Conservation (phyloP, 2,888 invertebrate genomes). For the Xanthia icteritia region DNA sequence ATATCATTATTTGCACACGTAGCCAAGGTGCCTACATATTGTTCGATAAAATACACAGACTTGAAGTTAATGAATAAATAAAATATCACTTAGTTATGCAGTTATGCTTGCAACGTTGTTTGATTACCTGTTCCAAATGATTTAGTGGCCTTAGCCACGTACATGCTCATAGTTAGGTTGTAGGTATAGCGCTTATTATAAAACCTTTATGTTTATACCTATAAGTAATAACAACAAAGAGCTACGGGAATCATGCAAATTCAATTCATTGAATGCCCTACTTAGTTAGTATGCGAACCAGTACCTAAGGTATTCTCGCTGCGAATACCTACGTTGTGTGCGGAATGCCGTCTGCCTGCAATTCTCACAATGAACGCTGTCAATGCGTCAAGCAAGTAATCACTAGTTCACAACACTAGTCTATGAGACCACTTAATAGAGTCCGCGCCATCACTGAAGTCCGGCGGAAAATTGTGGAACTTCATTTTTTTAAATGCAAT, state of each 20-base stretch:
- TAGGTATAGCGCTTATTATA: background rate
- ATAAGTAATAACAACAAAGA: conserved; percentile 57
- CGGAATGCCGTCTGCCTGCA: conserved; percentile 65
- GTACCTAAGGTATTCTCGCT: conserved; percentile 51
- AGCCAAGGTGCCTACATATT: background rate
- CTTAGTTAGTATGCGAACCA: conserved; percentile 58
- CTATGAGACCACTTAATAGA: background rate
- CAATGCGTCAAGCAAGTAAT: conserved; percentile 30
- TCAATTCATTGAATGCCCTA: conserved; percentile 4
- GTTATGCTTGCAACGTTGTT: background rate
- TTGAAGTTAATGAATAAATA: background rate
- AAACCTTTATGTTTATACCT: conserved; percentile 16
- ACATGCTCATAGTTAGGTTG: background rate
- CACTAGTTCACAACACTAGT: conserved; percentile 17
- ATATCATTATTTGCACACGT: background rate
- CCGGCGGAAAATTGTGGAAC: no score
- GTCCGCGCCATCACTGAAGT: no score
- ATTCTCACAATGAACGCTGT: conserved; percentile 50
- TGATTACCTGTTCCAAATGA: background rate
- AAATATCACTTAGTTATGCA: background rate
- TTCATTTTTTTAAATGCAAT: no score
- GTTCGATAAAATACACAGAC: background rate
- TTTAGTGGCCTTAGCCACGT: background rate
- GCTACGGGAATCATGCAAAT: no score
- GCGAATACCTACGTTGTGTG: conserved; percentile 49